Base-by-base conservation (phyloP, 2,888 invertebrate genomes). In the Diloba caeruleocephala region DNA sequence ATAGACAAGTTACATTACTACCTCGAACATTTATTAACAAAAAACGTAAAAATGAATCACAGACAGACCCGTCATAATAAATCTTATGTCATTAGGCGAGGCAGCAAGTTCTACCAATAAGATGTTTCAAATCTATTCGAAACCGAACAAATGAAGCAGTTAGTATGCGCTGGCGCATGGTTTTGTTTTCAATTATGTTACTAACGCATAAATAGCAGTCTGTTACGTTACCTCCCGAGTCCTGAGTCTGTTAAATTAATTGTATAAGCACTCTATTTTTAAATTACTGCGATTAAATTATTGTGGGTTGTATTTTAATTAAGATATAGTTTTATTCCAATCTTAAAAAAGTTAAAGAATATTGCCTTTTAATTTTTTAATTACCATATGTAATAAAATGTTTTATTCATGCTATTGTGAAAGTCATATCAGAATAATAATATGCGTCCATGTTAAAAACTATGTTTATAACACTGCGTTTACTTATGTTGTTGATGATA, bases 121-220 rank as follows among this genome's bases (percentile, higher is more conserved):
- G 64, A 73, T 65, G 71, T 69, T 70, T 70, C 58, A 62, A 72
- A 76, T 74, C 67, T 60, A 78, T 69, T 73, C 75, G 68, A 79
- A 79, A 65, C 77, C 46, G 41, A 61, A 62, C 53, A 61, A 87
- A 89, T 87, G 70, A 82, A 77, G 78, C 69, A 59, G 70, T 89
- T 81, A 69, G 73, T 84, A 88, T 88, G 86, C 87, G 79, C 59
- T 14, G 58, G 70, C 79, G 81, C 76, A 74, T 62, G 71, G 70
- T 79, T 72, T 74, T 71, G 78, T 74, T 74, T 70, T 70, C 68
- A 71, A 76, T 71, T 65, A 71, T 61, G 58, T 69, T 60, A 44
- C 61, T 66, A 78, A 78, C 78, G 74, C 74, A 77, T 77, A 72
- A 63, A 71, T 68, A 67, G n/a, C 48, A 46, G 53, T 48, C 54